Evolutionary conservation across 2,888 invertebrate genomes (phyloP).

Genomic region (Agrenia bidenticulata): DNA sequence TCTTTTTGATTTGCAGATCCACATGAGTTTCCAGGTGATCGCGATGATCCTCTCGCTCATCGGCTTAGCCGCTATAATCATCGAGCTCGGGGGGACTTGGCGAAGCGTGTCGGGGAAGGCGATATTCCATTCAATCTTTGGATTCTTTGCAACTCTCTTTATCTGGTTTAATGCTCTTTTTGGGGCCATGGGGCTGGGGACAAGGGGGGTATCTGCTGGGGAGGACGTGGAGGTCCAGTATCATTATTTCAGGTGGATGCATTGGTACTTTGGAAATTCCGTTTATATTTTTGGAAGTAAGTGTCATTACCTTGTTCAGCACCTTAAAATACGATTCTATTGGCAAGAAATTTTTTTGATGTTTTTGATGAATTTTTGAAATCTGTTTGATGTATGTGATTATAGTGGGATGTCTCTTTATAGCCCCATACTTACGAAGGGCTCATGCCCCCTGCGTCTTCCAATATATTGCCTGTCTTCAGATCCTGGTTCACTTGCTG

Average conservation of each 20-base stretch:
- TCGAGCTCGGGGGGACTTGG: conserved; percentile 13
- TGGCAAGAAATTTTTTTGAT: no score
- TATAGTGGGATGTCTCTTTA: conserved; percentile 15
- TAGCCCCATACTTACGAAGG: conserved; percentile 16
- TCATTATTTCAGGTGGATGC: conserved; percentile 16
- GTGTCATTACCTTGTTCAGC: no score
- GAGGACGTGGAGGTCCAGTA: not conserved
- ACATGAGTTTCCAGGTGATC: not conserved
- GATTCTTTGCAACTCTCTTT: not conserved
- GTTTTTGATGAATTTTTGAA: no score
- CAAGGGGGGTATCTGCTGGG: conserved; percentile 1
- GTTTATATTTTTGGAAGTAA: conserved; percentile 20
- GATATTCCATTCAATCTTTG: conserved; percentile 7
- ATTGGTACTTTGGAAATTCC: conserved; percentile 20
- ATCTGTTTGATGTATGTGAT: no score
- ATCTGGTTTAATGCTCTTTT: conserved; percentile 5
- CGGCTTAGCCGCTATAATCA: conserved; percentile 11
- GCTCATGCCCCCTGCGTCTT: conserved; percentile 15
- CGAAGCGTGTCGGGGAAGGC: not conserved
- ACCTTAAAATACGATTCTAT: no score
- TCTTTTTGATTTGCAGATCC: conserved; percentile 16
- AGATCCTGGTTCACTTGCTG: conserved; percentile 13
- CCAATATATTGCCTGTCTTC: conserved; percentile 7
- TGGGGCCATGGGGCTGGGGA: not conserved
- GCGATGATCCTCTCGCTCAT: conserved; percentile 2